Evolutionary conservation across 2,888 invertebrate species (phyloP), one percentile per base, ranked within the genome.

Genomic region (Tholera decimalis): DNA sequence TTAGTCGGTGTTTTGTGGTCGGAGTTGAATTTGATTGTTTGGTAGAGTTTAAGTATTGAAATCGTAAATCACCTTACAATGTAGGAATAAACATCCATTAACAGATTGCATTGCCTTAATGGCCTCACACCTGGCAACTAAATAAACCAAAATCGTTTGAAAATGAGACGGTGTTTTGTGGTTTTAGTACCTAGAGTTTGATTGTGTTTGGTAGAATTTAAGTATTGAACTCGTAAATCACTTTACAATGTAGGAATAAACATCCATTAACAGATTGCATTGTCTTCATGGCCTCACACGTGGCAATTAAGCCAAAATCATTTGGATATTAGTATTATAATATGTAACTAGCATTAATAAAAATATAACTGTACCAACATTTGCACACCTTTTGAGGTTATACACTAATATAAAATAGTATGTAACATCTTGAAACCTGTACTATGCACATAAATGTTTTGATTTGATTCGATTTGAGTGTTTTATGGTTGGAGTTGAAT

Each of bases 401-500:
- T n/a, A n/a, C n/a, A n/a, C n/a, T n/a, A n/a, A n/a, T n/a, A n/a
- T n/a, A n/a, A n/a, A n/a, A n/a, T n/a, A n/a, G n/a, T n/a, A n/a
- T n/a, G n/a, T n/a, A n/a, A n/a, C n/a, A n/a, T n/a, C n/a, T n/a
- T n/a, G n/a, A n/a, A n/a, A n/a, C n/a, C n/a, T n/a, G n/a, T n/a
- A n/a, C n/a, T n/a, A n/a, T n/a, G n/a, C n/a, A n/a, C n/a, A n/a
- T n/a, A n/a, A n/a, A n/a, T n/a, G n/a, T n/a, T n/a, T n/a, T n/a
- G n/a, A n/a, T n/a, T n/a, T n/a, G n/a, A n/a, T n/a, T n/a, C n/a
- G n/a, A n/a, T n/a, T n/a, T n/a, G n/a, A 15, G 15, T 39, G 46
- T 41, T 65, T 47, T 20, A 43, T 1, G 50, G 13, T 30, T 26
- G 13, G 3, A 26, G 11, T 37, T 43, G n/a, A 33, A 30, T 60